Conservation (phyloP, 2,888 invertebrate genomes). For the Danaus chrysippus region DNA sequence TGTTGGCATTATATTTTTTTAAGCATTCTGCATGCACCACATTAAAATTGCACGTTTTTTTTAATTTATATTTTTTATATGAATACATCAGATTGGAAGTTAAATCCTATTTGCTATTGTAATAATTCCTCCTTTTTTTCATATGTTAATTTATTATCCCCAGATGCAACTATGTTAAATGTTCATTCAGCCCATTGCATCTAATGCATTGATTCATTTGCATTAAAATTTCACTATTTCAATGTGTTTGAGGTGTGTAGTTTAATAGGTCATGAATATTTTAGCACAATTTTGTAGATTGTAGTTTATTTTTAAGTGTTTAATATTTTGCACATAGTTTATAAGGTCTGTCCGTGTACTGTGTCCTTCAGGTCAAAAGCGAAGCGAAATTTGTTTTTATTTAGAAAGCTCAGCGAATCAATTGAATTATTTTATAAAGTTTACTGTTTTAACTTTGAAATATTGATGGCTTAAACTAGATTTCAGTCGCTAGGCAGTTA, state of each 20-base stretch:
- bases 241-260: not conserved
- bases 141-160: not conserved
- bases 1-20: not conserved
- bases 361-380: slow-evolving; percentile 1
- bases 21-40: not conserved
- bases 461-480: no score
- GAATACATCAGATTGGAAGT: not conserved
- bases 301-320: not conserved
- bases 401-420: not conserved
- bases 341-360: slow-evolving; percentile 1
- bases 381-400: not conserved
- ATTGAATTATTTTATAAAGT: not conserved
- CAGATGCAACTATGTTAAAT: not conserved
- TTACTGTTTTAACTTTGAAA: no score
- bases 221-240: not conserved
- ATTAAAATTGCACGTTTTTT: not conserved
- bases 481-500: no score
- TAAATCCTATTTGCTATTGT: not conserved
- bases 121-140: not conserved
- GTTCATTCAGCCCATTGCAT: not conserved
- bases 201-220: not conserved
- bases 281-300: not conserved
- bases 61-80: not conserved
- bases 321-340: slow-evolving; percentile 2
- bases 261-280: not conserved